A percentile compares a stretch with the other conserved stretches of the same genome.
Evolutionary conservation across 2,113 vertebrate genomes (phyloP).

Genomic region (Struthidea cinerea): DNA sequence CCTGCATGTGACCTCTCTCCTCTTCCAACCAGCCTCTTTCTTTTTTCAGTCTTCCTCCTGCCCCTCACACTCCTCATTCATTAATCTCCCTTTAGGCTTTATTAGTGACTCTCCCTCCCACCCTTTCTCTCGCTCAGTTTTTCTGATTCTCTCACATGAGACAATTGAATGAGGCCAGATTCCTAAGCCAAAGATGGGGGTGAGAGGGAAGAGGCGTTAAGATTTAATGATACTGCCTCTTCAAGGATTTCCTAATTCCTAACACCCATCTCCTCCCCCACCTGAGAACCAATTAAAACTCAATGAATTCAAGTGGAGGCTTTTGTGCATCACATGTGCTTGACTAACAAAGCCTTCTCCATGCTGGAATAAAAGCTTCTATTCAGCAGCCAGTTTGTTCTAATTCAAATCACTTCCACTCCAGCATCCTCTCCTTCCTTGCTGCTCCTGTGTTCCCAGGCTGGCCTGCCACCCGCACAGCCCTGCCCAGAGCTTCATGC

Average conservation of each 20-base stretch:
- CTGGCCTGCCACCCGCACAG: neutral
- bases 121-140: slow-evolving; percentile 32
- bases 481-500: neutral
- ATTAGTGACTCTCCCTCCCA: slow-evolving; percentile 32
- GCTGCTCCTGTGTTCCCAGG: slow-evolving; percentile 70
- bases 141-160: slow-evolving; percentile 49
- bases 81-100: slow-evolving; percentile 14
- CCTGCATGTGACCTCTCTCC: neutral
- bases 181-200: slow-evolving; percentile 27
- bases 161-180: slow-evolving; percentile 52
- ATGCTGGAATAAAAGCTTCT: slow-evolving; percentile 79
- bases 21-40: neutral
- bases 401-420: slow-evolving; percentile 78
- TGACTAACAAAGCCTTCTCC: slow-evolving; percentile 79
- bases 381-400: slow-evolving; percentile 78
- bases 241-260: slow-evolving; percentile 76
- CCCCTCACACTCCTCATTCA: slow-evolving; percentile 51
- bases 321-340: slow-evolving; percentile 80
- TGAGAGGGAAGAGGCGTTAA: slow-evolving; percentile 43
- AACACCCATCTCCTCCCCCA: slow-evolving; percentile 79
- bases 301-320: slow-evolving; percentile 81
- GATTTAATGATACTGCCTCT: slow-evolving; percentile 70
- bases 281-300: slow-evolving; percentile 85
- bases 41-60: slow-evolving; percentile 5
- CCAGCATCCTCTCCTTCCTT: slow-evolving; percentile 66